Base-by-base conservation (phyloP, 2,888 invertebrate genomes). In the Netelia virgata region DNA sequence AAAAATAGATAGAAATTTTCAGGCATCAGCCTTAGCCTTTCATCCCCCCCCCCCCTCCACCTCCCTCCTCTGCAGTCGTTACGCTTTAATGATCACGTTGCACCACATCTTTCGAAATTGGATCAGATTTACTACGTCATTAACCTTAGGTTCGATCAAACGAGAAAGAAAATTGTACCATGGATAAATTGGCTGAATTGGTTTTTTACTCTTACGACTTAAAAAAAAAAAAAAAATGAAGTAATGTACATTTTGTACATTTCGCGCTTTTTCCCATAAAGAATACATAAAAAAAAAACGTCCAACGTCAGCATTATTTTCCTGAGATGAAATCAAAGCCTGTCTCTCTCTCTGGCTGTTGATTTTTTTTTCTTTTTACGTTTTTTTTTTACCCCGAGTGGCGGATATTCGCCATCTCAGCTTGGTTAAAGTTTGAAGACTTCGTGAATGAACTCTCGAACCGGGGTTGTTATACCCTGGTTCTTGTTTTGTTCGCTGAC, bases 401-500 rank as follows among this genome's bases (percentile, higher is more conserved):
- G 61, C 20, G 63, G 72, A 59, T 61, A 72, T 76, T 76, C 72
- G 57, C 68, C 61, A 66, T 57, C 76, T 78, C 78, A 69, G 61
- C 61, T 76, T 68, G 70, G 69, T 74, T 64, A 69, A 78, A 83
- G 61, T 79, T 80, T 84, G 50, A 76, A 76, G 76, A 61, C 76
- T 61, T 76, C 76, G 66, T 47, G 61, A 36, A 80, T 53, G 55
- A 61, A 76, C 80, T 72, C 75, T 61, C 77, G 36, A 70, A 16
- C 36, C 36, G 36, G 50, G n/a, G 36, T 78, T 53, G 53, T 36
- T 18, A 8, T 36, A 74, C 73, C 53, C 36, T 6, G 36, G 64
- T 83, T 72, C 70, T 72, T 79, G 63, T 80, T 80, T 76, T 76
- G 61, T 68, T 28, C 69, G 81, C 84, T 84, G 84, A 84, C 81